A percentile compares a stretch with the other conserved stretches of the same genome.
phyloP scores from a whole-genome alignment of 2,888 invertebrate genomes.

The Drosophila antonietae region DNA sequence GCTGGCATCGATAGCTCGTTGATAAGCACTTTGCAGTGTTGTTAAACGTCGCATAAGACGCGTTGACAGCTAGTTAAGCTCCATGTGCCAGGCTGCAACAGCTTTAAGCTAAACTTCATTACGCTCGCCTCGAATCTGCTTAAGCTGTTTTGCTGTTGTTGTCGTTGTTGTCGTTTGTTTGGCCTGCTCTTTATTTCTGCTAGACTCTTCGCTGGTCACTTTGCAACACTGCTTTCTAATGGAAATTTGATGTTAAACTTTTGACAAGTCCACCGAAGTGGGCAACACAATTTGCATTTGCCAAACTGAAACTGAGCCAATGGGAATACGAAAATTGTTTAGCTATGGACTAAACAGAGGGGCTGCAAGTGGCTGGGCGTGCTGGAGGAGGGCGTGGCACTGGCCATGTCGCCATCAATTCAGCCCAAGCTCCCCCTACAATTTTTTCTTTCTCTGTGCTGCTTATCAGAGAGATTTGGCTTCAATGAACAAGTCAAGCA shows the following conservation, averaged over 20 bases:
- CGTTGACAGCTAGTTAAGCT: neutral
- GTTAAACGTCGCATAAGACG: neutral
- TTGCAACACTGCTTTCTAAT: conserved; percentile 25
- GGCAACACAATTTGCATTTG: conserved; percentile 57
- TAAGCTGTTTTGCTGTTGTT: neutral
- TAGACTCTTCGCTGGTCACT: conserved; percentile 9
- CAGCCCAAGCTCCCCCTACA: neutral
- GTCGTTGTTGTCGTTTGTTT: neutral
- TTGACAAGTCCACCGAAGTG: conserved; percentile 39
- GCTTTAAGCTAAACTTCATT: conserved; percentile 7
- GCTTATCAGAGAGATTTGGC: conserved; percentile 2
- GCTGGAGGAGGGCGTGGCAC: neutral
- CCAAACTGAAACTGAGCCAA: conserved; percentile 18
- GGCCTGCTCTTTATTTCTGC: neutral
- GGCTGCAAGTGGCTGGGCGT: neutral
- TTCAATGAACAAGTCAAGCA: neutral
- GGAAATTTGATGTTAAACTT: conserved; percentile 34
- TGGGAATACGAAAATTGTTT: conserved; percentile 29
- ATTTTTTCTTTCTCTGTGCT: neutral
- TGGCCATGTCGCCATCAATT: neutral
- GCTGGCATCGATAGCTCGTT: neutral
- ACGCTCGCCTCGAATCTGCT: neutral
- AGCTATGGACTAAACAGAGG: conserved; percentile 1
- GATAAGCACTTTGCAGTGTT: neutral
- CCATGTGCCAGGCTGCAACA: neutral